Evolutionary conservation across 2,888 invertebrate species (phyloP).

Genomic region (Mactromeris polynyma): DNA sequence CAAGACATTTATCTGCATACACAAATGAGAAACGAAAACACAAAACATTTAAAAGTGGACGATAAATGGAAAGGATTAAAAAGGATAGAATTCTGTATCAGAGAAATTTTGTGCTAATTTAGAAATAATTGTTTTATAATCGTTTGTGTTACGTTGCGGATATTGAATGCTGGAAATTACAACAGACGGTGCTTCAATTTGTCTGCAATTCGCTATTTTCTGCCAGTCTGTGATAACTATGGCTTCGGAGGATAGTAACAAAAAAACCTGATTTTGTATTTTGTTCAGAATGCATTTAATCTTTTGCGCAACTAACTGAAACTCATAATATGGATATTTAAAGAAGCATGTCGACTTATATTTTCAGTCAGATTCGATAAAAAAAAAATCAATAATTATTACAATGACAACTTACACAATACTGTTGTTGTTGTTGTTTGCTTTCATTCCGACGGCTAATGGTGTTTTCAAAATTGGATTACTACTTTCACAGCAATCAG

Average conservation of each 20-base stretch:
- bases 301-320: not conserved
- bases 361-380: not conserved
- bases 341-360: not conserved
- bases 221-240: not conserved
- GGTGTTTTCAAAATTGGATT: constrained; percentile 57
- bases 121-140: constrained; percentile 12
- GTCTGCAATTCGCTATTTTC: not conserved
- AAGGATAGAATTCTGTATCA: not conserved
- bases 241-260: not conserved
- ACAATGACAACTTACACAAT: constrained; percentile 26
- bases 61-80: not conserved
- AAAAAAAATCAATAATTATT: not conserved
- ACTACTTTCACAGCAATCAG: constrained; percentile 48
- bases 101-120: not conserved
- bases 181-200: not conserved
- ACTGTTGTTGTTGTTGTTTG: constrained; percentile 18
- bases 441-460: not conserved
- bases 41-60: not conserved
- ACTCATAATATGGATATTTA: not conserved
- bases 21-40: not conserved
- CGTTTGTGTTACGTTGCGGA: not conserved
- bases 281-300: not conserved
- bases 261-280: not conserved
- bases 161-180: not conserved
- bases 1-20: not conserved